phyloP scores from a whole-genome alignment of 1,140 invertebrate species.

The Drosophila grimshawi region DNA sequence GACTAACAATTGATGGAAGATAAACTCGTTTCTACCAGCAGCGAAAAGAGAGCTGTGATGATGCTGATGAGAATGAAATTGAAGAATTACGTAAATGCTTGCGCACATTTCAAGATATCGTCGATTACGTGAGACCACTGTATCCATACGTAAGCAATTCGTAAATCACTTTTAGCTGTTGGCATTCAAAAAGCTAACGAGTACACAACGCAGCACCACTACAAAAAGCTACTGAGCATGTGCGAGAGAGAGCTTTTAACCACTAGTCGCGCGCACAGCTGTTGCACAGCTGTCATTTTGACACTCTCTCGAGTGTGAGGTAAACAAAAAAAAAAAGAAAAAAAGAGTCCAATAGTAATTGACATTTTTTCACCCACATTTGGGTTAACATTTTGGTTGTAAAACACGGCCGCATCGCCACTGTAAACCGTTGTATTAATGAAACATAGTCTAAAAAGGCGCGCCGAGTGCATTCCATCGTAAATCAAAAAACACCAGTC shows the following conservation, averaged over 20 bases:
- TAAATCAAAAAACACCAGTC: constrained; percentile 27
- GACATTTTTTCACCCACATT: constrained; percentile 41
- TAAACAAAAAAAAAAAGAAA: constrained; percentile 43
- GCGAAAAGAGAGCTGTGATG: neutral
- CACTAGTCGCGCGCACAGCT: constrained; percentile 31
- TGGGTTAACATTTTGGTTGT: constrained; percentile 28
- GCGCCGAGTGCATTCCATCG: constrained; percentile 6
- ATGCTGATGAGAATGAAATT: neutral
- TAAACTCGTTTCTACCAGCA: neutral
- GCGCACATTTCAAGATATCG: constrained; percentile 24
- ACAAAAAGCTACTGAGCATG: constrained; percentile 11
- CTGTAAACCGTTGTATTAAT: constrained; percentile 22
- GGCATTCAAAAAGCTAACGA: constrained; percentile 2
- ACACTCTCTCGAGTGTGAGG: constrained; percentile 31
- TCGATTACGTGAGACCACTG: constrained; percentile 30
- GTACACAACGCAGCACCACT: neutral
- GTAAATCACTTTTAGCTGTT: neutral
- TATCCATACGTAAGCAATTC: constrained; percentile 43
- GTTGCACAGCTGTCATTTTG: constrained; percentile 46
- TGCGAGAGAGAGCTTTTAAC: constrained; percentile 30
- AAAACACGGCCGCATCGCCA: constrained; percentile 1
- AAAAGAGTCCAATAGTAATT: constrained; percentile 43
- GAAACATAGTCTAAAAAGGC: constrained; percentile 31
- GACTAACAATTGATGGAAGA: neutral
- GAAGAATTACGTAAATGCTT: constrained; percentile 30